Evolutionary conservation across 2,888 invertebrate species (phyloP).

Genomic region (Lithophane leautieri): DNA sequence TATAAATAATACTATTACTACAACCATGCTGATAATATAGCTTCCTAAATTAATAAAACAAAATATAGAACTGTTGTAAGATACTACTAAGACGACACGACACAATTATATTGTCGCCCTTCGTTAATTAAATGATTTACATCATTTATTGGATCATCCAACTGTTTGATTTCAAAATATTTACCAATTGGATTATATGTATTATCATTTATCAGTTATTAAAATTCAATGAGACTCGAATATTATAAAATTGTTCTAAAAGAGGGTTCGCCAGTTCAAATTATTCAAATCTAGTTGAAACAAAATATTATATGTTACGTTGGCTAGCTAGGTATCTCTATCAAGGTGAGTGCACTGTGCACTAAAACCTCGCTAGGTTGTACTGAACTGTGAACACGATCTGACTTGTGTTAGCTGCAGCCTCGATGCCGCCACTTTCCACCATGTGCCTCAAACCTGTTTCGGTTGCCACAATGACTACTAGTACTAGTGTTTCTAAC

Average conservation of each 20-base stretch:
- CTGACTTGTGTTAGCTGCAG: slow-evolving; percentile 57
- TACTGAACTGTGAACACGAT: slow-evolving; percentile 37
- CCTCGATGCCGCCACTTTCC: slow-evolving; percentile 78
- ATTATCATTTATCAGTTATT: neutral
- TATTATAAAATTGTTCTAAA: neutral
- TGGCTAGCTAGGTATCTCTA: slow-evolving; percentile 11
- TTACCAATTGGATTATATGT: neutral
- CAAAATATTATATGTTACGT: neutral
- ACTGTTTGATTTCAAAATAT: slow-evolving; percentile 19
- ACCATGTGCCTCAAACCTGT: slow-evolving; percentile 83
- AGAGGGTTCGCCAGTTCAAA: neutral
- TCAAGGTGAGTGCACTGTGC: slow-evolving; percentile 18
- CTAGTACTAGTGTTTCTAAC: slow-evolving; percentile 62
- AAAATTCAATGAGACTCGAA: slow-evolving; percentile 6
- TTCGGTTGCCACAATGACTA: slow-evolving; percentile 58
- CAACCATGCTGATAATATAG: neutral
- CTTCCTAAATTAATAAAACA: neutral
- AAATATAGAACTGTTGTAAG: neutral
- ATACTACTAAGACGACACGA: neutral
- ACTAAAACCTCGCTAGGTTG: slow-evolving; percentile 44
- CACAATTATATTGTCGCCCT: neutral
- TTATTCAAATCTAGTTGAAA: neutral
- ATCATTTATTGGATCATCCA: slow-evolving; percentile 15
- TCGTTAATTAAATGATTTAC: slow-evolving; percentile 14
- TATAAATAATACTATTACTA: too few relatives aligned